Percentiles rank a stretch among this genome's conserved stretches.
These are phyloP conservation scores for Zaprionus taronus DNA, from an alignment of 1,140 invertebrate genomes.

Conservation along the genomic window DNA sequence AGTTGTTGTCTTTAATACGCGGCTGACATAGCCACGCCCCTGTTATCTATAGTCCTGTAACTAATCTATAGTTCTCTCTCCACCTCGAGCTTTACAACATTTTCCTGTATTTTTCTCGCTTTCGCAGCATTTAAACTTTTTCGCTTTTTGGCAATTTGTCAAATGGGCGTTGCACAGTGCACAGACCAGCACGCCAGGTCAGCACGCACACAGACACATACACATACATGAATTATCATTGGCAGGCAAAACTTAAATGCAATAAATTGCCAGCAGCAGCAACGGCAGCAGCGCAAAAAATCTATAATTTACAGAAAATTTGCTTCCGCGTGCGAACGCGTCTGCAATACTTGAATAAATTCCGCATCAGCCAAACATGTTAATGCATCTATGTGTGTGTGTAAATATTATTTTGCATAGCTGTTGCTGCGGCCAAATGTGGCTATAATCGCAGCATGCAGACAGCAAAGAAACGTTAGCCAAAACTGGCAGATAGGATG, in stretches of 20 bases:
- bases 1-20: not conserved
- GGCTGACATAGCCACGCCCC: not conserved
- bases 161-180: slow-evolving; percentile 62
- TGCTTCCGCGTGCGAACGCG: slow-evolving; percentile 66
- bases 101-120: slow-evolving; percentile 17
- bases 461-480: slow-evolving; percentile 40
- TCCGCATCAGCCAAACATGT: slow-evolving; percentile 21
- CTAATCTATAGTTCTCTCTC: too few species aligned
- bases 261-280: slow-evolving; percentile 73
- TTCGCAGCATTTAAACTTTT: slow-evolving; percentile 47
- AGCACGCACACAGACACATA: slow-evolving; percentile 16
- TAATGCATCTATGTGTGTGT: slow-evolving; percentile 3
- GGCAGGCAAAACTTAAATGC: slow-evolving; percentile 76
- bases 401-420: slow-evolving; percentile 50
- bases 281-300: slow-evolving; percentile 55
- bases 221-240: slow-evolving; percentile 71
- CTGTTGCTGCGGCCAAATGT: slow-evolving; percentile 68
- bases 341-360: slow-evolving; percentile 39
- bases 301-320: slow-evolving; percentile 82
- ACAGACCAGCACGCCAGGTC: slow-evolving; percentile 5
- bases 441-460: slow-evolving; percentile 51
- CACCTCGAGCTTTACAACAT: slow-evolving; percentile 1
- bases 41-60: not conserved
- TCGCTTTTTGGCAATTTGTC: slow-evolving; percentile 72
- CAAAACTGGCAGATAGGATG: slow-evolving; percentile 55